Base-by-base conservation (phyloP, 1,140 invertebrate species). In the Meloidogyne hapla region DNA sequence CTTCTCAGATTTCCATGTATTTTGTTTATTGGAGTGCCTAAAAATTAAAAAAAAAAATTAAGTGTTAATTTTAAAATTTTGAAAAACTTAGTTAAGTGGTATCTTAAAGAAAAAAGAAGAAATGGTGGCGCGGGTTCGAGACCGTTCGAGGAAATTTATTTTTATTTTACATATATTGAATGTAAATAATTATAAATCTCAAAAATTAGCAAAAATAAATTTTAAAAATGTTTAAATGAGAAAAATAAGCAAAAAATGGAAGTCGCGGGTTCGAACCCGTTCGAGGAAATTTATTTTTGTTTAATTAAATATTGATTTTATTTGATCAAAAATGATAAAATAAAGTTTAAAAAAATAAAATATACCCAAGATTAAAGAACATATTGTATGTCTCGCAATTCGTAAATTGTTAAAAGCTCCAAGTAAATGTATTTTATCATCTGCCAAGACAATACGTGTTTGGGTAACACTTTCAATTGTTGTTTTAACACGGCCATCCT, bases 381-480 rank as follows among this genome's bases (percentile, higher is more conserved):
- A 98, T 82, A 99, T 92, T n/a, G 95, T 93, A 87, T 94, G 91
- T 86, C 95, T 91, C 0, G 96, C 97, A 73, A 96, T 87, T 83
- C 94, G 92, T 78, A 99, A 97, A 88, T 98, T 99, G 89, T 98
- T 94, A 88, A 92, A 99, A 78, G 95, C 96, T 56, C 97, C 97
- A 63, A 99, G 89, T 75, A 99, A 94, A 88, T 99, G 96, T 80
- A 99, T 93, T 91, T 96, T 97, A 40, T 88, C 89, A 86, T 98
- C 95, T 62, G 96, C 96, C 70, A 99, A 88, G 25, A 99, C 94
- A 84, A 99, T 98, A 88, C 97, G 92, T 0, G 96, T 98, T 89
- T 97, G 98, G 12, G 96, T 99, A 0, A 94, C 94, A 89, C 99
- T 99, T 64, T 99, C 96, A 86, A 99, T 98, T 2, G 95, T 97